phyloP scores from a whole-genome alignment of 2,888 invertebrate genomes.

The Diadegma fenestrale region DNA sequence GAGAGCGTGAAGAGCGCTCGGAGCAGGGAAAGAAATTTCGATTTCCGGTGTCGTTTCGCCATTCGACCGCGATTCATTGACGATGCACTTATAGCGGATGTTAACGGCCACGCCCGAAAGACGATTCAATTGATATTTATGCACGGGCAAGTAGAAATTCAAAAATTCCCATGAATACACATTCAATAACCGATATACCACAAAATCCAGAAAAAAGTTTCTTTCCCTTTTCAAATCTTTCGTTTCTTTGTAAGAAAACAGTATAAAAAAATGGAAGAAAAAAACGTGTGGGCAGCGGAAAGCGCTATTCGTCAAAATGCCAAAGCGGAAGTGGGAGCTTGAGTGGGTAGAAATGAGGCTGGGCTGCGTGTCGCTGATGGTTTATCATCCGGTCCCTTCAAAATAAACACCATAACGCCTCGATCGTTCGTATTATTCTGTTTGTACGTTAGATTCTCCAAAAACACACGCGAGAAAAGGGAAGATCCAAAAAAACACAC shows the following conservation, averaged over 20 bases:
- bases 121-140: slow-evolving; percentile 32
- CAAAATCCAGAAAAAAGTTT: neutral
- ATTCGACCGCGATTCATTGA: slow-evolving; percentile 19
- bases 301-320: slow-evolving; percentile 41
- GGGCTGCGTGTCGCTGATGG: slow-evolving; percentile 41
- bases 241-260: slow-evolving; percentile 21
- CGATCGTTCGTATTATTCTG: slow-evolving; percentile 40
- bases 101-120: slow-evolving; percentile 57
- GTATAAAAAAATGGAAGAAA: slow-evolving; percentile 5
- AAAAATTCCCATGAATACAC: neutral
- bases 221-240: neutral
- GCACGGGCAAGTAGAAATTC: neutral
- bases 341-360: slow-evolving; percentile 38
- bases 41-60: slow-evolving; percentile 68
- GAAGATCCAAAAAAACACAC: slow-evolving; percentile 33
- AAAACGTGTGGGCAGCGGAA: slow-evolving; percentile 11
- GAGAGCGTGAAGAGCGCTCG: slow-evolving; percentile 3
- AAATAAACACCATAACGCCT: slow-evolving; percentile 35
- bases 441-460: slow-evolving; percentile 23
- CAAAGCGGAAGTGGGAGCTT: slow-evolving; percentile 32
- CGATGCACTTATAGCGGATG: slow-evolving; percentile 56
- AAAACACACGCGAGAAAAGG: slow-evolving; percentile 36
- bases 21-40: slow-evolving; percentile 62
- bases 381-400: slow-evolving; percentile 40
- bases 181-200: neutral